These are phyloP conservation scores for Cyphomyrmex costatus DNA, from an alignment of 1,140 invertebrate species.

Conservation along the genomic window DNA sequence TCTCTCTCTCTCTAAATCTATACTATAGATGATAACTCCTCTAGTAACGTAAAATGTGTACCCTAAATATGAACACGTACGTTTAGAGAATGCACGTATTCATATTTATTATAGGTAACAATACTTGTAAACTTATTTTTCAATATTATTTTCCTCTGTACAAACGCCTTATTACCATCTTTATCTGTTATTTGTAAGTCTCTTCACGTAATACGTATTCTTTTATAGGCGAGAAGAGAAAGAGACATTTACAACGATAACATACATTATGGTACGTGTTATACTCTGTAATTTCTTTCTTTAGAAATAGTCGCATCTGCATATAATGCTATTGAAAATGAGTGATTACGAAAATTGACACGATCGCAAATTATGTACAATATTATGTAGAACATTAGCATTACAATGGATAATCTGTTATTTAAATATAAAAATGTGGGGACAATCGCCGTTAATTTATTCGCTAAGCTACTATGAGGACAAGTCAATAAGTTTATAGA, in stretches of 20 bases:
- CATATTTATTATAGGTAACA: slow-evolving; percentile 10
- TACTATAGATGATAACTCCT: background rate
- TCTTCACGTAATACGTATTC: slow-evolving; percentile 22
- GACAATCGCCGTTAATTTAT: slow-evolving; percentile 30
- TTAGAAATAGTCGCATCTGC: slow-evolving; percentile 44
- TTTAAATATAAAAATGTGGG: slow-evolving; percentile 58
- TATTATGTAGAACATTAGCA: slow-evolving; percentile 60
- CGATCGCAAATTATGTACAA: slow-evolving; percentile 43
- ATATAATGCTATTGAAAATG: slow-evolving; percentile 62
- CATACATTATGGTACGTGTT: slow-evolving; percentile 35
- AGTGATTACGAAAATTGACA: slow-evolving; percentile 67
- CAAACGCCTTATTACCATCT: slow-evolving; percentile 31
- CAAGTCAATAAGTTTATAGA: no score
- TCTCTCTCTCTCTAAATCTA: no score
- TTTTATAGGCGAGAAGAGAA: slow-evolving; percentile 43
- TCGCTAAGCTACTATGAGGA: slow-evolving; percentile 8
- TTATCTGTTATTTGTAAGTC: slow-evolving; percentile 24
- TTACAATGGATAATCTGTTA: slow-evolving; percentile 43
- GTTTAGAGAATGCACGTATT: background rate
- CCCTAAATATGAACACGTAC: background rate
- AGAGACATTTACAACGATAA: slow-evolving; percentile 49
- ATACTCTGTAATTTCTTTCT: slow-evolving; percentile 44
- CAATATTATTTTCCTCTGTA: background rate
- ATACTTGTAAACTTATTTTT: slow-evolving; percentile 12
- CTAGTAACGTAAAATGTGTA: background rate